Base-by-base conservation (phyloP, 2,797 vertebrate genomes). In the Siniperca undulata region DNA sequence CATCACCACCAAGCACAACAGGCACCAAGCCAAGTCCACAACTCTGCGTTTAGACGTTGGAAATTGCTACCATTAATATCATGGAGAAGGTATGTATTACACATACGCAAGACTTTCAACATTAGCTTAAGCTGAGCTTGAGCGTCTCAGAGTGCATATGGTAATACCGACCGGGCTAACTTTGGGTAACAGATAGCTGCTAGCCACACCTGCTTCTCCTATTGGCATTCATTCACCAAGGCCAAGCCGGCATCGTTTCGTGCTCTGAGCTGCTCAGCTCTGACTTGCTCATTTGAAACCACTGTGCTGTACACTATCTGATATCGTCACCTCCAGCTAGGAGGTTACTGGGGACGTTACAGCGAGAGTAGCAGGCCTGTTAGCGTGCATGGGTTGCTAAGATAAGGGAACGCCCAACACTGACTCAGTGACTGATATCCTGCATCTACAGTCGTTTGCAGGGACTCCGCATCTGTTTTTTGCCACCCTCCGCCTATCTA, bases 31-130 rank as follows among this genome's bases (percentile, higher is more conserved):
- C 53, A 42, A 85, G 55, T 53, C 53, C 59, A 62, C 61, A 70
- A 61, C 80, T 66, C 88, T 77, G 77, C 70, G 82, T 64, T 30
- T 80, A 52, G 64, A 84, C 86, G 70, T 76, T 66, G 65, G 65
- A 53, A 10, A 70, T 59, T 55, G 74, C 73, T 48, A 7, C 55
- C 77, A 27, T 11, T 20, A 30, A 30, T 30, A 82, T 61, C 81
- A 95, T 95, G 94, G 94, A 95, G 80, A 95, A 94, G 94, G 94
- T 95, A 92, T 40, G 10, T 42, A 40, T 20, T 16, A 1, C 4
- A 2, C 38, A 14, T 1, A 66, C 16, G 2, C 0, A 2, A 10
- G 7, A 2, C n/a, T 3, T 48, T 13, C 30, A 52, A 40, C n/a
- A 10, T 38, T 20, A 7, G 7, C 11, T 60, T 22, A 7, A n/a